These are phyloP conservation scores for Girardia tigrina DNA, from an alignment of 2,888 invertebrate species.

Conservation along the genomic window DNA sequence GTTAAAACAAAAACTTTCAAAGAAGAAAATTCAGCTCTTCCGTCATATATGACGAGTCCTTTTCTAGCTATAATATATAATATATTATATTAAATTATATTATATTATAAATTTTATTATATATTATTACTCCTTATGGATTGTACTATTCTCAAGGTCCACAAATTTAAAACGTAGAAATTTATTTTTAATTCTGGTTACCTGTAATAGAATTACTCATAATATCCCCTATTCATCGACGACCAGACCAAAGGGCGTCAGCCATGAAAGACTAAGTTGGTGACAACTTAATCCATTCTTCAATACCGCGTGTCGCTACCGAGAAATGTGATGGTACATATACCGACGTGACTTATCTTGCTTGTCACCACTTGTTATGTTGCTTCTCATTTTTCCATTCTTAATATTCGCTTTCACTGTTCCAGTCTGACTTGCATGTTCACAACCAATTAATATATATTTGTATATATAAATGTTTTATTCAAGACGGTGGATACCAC, in stretches of 20 bases:
- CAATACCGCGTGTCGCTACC: not conserved
- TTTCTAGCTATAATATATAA: too few species aligned
- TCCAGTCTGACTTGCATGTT: not conserved
- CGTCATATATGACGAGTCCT: too few species aligned
- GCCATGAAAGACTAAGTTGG: not conserved
- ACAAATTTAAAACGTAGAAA: not conserved
- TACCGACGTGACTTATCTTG: conserved; percentile 23
- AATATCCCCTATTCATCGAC: conserved; percentile 15
- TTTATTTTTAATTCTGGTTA: not conserved
- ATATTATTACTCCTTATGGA: too few species aligned
- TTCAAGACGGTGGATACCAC: not conserved
- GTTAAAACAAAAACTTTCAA: too few species aligned
- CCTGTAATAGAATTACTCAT: conserved; percentile 7
- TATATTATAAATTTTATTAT: too few species aligned
- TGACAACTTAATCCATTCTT: conserved; percentile 17
- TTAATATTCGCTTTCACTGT: conserved; percentile 19
- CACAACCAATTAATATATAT: not conserved
- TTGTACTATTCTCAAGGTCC: too few species aligned
- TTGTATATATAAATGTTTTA: not conserved
- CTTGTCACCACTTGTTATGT: conserved; percentile 20
- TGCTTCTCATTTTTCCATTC: conserved; percentile 4
- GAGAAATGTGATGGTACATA: not conserved
- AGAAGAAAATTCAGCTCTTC: too few species aligned
- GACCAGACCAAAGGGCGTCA: conserved; percentile 17
- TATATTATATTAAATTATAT: too few species aligned